Percentiles rank a stretch among this genome's conserved stretches.
Evolutionary conservation across 2,113 vertebrate species (phyloP).

Genomic region (Cebidichthys violaceus): DNA sequence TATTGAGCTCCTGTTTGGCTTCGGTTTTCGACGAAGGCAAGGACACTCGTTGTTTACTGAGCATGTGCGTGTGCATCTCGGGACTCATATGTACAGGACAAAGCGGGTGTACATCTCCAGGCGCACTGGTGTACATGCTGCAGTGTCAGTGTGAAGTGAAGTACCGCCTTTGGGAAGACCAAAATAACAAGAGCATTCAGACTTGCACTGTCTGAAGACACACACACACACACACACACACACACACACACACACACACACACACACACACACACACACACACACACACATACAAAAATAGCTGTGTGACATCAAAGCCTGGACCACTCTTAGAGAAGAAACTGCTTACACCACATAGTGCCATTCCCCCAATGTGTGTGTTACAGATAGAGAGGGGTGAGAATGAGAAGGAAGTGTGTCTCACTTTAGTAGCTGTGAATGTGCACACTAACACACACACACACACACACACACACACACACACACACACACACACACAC

Average conservation of each 20-base stretch:
- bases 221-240: conserved; percentile 8
- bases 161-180: conserved; percentile 36
- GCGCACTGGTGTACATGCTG: conserved; percentile 27
- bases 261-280: conserved; percentile 18
- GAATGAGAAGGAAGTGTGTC: neutral
- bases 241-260: conserved; percentile 1
- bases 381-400: neutral
- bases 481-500: neutral
- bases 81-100: neutral
- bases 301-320: conserved; percentile 35
- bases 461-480: neutral
- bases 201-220: conserved; percentile 17
- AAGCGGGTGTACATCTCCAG: conserved; percentile 7
- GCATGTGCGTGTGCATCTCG: neutral
- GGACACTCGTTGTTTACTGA: neutral
- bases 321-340: neutral
- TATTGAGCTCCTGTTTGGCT: conserved; percentile 2
- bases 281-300: conserved; percentile 38
- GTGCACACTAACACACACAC: neutral
- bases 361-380: conserved; percentile 6
- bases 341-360: conserved; percentile 14
- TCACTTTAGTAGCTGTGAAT: neutral
- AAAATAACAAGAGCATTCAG: conserved; percentile 55
- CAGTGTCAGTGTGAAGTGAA: conserved; percentile 38
- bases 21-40: neutral